Evolutionary conservation across 2,113 vertebrate genomes (phyloP).

Genomic region (Calyptomena viridis): DNA sequence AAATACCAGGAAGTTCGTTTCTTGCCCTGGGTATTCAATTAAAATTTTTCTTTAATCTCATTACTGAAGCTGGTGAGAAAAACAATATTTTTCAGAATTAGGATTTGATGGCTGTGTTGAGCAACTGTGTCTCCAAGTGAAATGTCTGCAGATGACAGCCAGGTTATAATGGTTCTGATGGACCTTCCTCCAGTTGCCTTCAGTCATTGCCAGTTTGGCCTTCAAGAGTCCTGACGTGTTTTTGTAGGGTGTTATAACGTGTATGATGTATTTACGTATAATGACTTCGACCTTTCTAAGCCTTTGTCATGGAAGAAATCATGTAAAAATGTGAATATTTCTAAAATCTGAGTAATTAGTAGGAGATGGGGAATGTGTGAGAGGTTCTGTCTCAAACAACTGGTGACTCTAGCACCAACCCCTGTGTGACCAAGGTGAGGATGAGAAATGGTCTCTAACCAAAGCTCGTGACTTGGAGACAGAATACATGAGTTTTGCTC

Average conservation of each 20-base stretch:
- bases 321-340: neutral
- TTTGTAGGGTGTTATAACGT: neutral
- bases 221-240: neutral
- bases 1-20: constrained; percentile 25
- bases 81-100: neutral
- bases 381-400: neutral
- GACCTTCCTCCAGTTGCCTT: neutral
- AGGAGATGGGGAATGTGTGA: neutral
- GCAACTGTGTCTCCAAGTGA: accelerated
- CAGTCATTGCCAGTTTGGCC: neutral
- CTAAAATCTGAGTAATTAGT: neutral
- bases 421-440: accelerated
- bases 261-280: neutral
- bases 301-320: neutral
- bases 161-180: neutral
- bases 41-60: constrained; percentile 1
- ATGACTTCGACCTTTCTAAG: constrained; percentile 50
- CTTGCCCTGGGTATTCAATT: constrained; percentile 22
- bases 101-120: neutral
- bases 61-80: neutral
- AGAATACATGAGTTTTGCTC: constrained; percentile 17
- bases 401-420: neutral
- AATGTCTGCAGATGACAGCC: neutral
- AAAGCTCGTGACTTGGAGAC: neutral
- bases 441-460: constrained; percentile 6